phyloP scores from a whole-genome alignment of 2,797 vertebrate genomes.

The Paramormyrops hopkinsi region DNA sequence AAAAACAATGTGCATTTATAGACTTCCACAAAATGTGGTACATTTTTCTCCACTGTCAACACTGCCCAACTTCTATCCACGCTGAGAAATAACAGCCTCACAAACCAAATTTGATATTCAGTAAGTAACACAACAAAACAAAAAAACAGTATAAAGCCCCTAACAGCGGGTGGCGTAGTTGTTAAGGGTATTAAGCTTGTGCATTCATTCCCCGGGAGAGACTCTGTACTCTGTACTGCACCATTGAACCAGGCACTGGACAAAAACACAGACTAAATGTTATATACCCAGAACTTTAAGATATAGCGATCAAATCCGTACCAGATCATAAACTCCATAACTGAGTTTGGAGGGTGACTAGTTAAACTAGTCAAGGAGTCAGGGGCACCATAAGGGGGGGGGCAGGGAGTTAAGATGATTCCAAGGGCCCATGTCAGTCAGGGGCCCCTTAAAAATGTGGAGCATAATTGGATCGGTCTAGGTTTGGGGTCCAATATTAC shows the following conservation, averaged over 20 bases:
- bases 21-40: not conserved
- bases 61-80: not conserved
- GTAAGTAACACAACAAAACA: not conserved
- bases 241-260: not conserved
- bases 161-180: not conserved
- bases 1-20: not conserved
- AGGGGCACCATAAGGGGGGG: not conserved
- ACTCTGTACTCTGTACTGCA: not conserved
- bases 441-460: not conserved
- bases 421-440: not conserved
- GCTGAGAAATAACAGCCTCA: not conserved
- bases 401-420: not conserved
- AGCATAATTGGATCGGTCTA: not conserved
- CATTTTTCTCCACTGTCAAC: not conserved
- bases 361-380: not conserved
- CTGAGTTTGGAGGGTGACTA: not conserved
- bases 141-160: not conserved
- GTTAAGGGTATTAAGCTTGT: not conserved
- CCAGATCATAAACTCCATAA: not conserved
- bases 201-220: not conserved
- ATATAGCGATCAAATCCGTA: not conserved
- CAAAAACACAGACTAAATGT: not conserved
- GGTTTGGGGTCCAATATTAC: not conserved
- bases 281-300: not conserved
- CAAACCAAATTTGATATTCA: not conserved